Percentiles rank a stretch among this genome's conserved stretches.
phyloP scores from a whole-genome alignment of 2,888 invertebrate species.

The Lordiphosa fenestrarum region DNA sequence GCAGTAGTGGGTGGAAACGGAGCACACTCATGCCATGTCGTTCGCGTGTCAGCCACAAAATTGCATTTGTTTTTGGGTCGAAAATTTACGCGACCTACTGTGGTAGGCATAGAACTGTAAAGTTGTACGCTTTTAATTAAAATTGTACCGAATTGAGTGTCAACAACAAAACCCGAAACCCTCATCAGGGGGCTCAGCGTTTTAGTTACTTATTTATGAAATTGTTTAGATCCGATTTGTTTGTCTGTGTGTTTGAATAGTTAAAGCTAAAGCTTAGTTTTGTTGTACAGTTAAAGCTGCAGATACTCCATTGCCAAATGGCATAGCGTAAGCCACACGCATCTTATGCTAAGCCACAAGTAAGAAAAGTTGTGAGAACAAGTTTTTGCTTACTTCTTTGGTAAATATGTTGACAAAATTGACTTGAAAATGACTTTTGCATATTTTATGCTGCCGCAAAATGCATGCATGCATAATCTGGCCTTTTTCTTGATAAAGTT shows the following conservation, averaged over 20 bases:
- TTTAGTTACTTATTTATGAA: slow-evolving; percentile 10
- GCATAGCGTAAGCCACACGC: too few relatives aligned
- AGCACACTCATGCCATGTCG: slow-evolving; percentile 6
- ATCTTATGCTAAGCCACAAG: slow-evolving; percentile 9
- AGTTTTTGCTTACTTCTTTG: slow-evolving; percentile 6
- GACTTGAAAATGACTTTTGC: slow-evolving; percentile 37
- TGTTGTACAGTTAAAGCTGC: slow-evolving; percentile 18
- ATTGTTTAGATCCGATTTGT: not conserved
- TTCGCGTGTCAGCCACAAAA: slow-evolving; percentile 44
- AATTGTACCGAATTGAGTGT: slow-evolving; percentile 23
- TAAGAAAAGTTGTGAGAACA: slow-evolving; percentile 16
- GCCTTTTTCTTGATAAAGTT: slow-evolving; percentile 17
- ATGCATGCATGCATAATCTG: slow-evolving; percentile 23
- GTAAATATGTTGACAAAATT: slow-evolving; percentile 17
- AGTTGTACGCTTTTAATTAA: slow-evolving; percentile 29
- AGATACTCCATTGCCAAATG: too few relatives aligned
- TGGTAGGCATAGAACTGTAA: not conserved
- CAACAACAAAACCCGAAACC: slow-evolving; percentile 2
- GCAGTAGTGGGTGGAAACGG: not conserved
- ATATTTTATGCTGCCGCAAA: slow-evolving; percentile 25
- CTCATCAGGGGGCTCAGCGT: slow-evolving; percentile 12
- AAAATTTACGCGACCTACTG: slow-evolving; percentile 20
- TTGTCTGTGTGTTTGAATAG: slow-evolving; percentile 10
- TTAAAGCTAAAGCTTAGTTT: slow-evolving; percentile 7
- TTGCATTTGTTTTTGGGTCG: slow-evolving; percentile 46